phyloP scores from a whole-genome alignment of 2,113 vertebrate species.

The Trematomus loennbergii region DNA sequence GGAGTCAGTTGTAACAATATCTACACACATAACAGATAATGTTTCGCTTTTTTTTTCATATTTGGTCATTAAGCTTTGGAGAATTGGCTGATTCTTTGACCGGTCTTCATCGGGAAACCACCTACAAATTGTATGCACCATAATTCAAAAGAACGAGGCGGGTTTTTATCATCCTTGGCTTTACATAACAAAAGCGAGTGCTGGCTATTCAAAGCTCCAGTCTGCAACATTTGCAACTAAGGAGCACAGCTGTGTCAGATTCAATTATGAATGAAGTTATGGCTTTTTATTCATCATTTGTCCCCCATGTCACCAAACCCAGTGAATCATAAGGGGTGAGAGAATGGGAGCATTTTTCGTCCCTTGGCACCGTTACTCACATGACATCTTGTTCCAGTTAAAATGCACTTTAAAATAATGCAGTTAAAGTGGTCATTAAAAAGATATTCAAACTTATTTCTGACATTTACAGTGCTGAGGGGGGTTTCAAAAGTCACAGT shows the following conservation, averaged over 20 bases:
- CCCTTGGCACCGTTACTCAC: constrained; percentile 35
- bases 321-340: constrained; percentile 44
- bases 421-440: constrained; percentile 1
- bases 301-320: constrained; percentile 56
- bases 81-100: not conserved
- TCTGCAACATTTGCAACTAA: constrained; percentile 52
- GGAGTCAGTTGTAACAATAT: constrained; percentile 21
- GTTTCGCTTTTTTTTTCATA: not conserved
- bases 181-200: constrained; percentile 62
- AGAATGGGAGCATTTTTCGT: constrained; percentile 49
- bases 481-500: not conserved
- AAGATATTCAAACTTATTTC: not conserved
- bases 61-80: constrained; percentile 16
- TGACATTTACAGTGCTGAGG: not conserved
- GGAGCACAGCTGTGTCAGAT: constrained; percentile 64
- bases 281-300: constrained; percentile 68
- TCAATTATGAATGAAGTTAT: constrained; percentile 73
- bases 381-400: constrained; percentile 63
- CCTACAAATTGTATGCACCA: not conserved
- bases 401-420: constrained; percentile 1
- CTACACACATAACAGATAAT: constrained; percentile 24
- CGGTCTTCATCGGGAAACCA: constrained; percentile 1
- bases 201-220: constrained; percentile 63
- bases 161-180: constrained; percentile 32
- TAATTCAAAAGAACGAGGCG: too few species aligned